Evolutionary conservation across 2,888 invertebrate genomes (phyloP).

Genomic region (Thereva unica): DNA sequence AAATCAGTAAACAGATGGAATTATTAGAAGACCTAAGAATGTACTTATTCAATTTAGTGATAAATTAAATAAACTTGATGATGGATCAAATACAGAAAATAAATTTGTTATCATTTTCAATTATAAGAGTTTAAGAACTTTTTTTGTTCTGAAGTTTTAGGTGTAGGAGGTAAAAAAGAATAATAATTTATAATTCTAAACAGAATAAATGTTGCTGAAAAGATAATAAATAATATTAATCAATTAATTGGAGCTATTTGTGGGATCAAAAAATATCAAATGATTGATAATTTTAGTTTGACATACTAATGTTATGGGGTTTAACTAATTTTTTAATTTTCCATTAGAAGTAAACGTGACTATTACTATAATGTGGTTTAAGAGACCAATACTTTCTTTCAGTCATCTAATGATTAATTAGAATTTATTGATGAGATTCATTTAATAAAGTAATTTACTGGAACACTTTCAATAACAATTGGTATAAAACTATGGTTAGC

Average conservation of each 20-base stretch:
- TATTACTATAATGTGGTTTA: conserved; percentile 69
- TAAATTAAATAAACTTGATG: conserved; percentile 60
- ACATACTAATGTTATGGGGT: conserved; percentile 66
- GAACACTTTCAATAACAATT: conserved; percentile 67
- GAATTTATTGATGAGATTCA: conserved; percentile 64
- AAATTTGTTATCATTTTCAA: conserved; percentile 71
- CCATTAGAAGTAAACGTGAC: conserved; percentile 68
- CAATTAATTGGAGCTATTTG: conserved; percentile 70
- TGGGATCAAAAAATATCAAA: conserved; percentile 68
- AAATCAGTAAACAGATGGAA: conserved; percentile 56
- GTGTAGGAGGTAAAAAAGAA: conserved; percentile 53
- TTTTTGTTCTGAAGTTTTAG: conserved; percentile 48
- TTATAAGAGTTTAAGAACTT: conserved; percentile 48
- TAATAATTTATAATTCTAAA: conserved; percentile 63
- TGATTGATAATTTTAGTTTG: conserved; percentile 67
- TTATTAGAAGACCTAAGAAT: conserved; percentile 60
- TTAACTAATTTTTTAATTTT: conserved; percentile 60
- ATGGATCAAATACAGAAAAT: conserved; percentile 72
- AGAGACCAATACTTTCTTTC: conserved; percentile 73
- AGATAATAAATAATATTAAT: conserved; percentile 57
- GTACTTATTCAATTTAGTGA: conserved; percentile 67
- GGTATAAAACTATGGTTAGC: conserved; percentile 81
- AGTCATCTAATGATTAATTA: conserved; percentile 65
- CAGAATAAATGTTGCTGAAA: conserved; percentile 58
- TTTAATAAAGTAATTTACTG: conserved; percentile 63